phyloP scores from a whole-genome alignment of 2,888 invertebrate species.

The Eulithis testata region DNA sequence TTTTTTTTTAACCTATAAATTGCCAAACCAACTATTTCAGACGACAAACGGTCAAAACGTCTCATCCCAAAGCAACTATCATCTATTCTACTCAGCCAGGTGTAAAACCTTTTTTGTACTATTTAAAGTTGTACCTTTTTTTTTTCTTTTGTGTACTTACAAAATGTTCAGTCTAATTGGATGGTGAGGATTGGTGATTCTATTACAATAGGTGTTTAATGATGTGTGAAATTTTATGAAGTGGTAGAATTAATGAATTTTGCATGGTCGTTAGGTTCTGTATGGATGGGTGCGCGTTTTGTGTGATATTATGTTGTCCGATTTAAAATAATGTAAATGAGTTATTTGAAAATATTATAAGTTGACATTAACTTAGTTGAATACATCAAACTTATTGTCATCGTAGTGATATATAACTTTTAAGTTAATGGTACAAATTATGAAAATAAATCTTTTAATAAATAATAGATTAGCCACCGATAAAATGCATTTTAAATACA shows the following conservation, averaged over 20 bases:
- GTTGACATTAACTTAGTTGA: too few relatives aligned
- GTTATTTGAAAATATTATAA: slow-evolving; percentile 2
- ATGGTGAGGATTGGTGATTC: slow-evolving; percentile 4
- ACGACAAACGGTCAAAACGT: too few relatives aligned
- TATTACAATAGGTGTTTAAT: slow-evolving; percentile 16
- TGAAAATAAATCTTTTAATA: too few relatives aligned
- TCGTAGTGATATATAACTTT: too few relatives aligned
- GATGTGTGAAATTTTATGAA: slow-evolving; percentile 42
- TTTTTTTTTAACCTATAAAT: too few relatives aligned
- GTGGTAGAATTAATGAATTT: slow-evolving; percentile 23
- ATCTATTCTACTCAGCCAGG: slow-evolving; percentile 15
- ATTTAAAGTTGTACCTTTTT: slow-evolving; percentile 5
- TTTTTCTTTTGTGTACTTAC: neutral
- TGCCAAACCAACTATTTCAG: too few relatives aligned
- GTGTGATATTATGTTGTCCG: slow-evolving; percentile 4
- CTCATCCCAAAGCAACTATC: slow-evolving; percentile 7
- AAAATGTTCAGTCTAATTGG: slow-evolving; percentile 14
- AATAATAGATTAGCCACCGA: too few relatives aligned
- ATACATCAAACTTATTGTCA: too few relatives aligned
- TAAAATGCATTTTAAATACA: too few relatives aligned
- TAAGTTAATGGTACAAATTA: too few relatives aligned
- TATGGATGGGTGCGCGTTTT: slow-evolving; percentile 17
- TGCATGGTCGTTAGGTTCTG: slow-evolving; percentile 24
- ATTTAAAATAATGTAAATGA: neutral
- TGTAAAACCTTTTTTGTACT: slow-evolving; percentile 23